phyloP scores from a whole-genome alignment of 2,797 vertebrate genomes.

The Sphenodon punctatus region DNA sequence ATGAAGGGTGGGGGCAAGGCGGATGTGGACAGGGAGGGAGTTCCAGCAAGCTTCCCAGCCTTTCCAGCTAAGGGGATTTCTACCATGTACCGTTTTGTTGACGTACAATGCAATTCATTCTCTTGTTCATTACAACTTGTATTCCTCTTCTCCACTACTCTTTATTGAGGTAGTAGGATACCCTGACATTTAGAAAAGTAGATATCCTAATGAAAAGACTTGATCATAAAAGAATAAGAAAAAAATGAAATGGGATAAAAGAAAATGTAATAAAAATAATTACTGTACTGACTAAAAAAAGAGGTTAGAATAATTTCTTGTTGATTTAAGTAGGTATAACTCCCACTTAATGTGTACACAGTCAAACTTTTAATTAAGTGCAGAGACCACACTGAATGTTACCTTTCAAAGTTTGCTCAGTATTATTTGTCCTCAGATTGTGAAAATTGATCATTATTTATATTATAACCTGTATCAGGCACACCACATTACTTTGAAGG shows the following conservation, averaged over 20 bases:
- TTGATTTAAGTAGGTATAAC: background rate
- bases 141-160: background rate
- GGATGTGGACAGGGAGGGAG: no score
- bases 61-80: no score
- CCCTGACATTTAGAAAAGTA: no score
- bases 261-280: background rate
- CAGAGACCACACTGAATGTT: background rate
- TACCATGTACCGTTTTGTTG: slow-evolving; percentile 4
- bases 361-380: background rate
- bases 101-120: no score
- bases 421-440: background rate
- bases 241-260: background rate
- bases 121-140: background rate
- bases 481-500: background rate
- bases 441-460: background rate
- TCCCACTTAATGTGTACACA: background rate
- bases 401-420: background rate
- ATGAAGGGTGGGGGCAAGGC: no score
- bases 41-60: no score
- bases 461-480: background rate
- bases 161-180: background rate
- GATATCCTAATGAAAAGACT: background rate
- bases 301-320: no score
- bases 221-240: slow-evolving; percentile 10
- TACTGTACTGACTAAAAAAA: background rate